phyloP scores from a whole-genome alignment of 1,140 invertebrate genomes.

The Musca domestica region DNA sequence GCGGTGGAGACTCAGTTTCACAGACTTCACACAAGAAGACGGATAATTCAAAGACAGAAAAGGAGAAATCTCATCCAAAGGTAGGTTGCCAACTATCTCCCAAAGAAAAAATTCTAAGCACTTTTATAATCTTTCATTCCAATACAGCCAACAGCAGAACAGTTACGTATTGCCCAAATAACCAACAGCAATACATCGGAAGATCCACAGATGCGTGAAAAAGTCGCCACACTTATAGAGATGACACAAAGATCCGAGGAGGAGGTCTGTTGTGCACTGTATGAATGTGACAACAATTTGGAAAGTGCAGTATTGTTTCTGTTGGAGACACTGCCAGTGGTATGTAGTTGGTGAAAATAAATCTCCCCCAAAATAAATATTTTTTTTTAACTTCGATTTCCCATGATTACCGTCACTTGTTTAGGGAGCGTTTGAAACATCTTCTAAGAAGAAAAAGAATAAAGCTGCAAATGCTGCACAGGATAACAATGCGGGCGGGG shows the following conservation, averaged over 20 bases:
- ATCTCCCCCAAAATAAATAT: no score
- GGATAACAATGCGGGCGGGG: conserved; percentile 42
- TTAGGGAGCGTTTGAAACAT: conserved; percentile 73
- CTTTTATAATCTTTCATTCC: neutral
- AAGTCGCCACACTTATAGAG: conserved; percentile 77
- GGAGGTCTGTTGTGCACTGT: conserved; percentile 77
- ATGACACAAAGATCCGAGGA: conserved; percentile 77
- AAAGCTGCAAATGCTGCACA: conserved; percentile 59
- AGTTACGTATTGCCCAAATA: conserved; percentile 68
- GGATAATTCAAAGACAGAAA: conserved; percentile 52
- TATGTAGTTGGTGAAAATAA: conserved; percentile 46
- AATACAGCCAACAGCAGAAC: conserved; percentile 56
- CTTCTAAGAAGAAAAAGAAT: conserved; percentile 84
- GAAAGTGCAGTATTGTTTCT: conserved; percentile 73
- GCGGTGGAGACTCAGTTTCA: conserved; percentile 32
- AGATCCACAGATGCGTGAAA: conserved; percentile 66
- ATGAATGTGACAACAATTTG: conserved; percentile 78
- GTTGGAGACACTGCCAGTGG: conserved; percentile 66
- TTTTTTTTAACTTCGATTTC: neutral
- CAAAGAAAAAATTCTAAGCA: neutral
- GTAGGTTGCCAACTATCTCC: conserved; percentile 23
- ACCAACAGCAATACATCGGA: conserved; percentile 64
- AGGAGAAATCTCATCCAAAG: conserved; percentile 52
- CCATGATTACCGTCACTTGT: no score
- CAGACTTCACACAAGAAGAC: conserved; percentile 39